Base-by-base conservation (phyloP, 2,797 vertebrate species). In the Sciaenops ocellatus region DNA sequence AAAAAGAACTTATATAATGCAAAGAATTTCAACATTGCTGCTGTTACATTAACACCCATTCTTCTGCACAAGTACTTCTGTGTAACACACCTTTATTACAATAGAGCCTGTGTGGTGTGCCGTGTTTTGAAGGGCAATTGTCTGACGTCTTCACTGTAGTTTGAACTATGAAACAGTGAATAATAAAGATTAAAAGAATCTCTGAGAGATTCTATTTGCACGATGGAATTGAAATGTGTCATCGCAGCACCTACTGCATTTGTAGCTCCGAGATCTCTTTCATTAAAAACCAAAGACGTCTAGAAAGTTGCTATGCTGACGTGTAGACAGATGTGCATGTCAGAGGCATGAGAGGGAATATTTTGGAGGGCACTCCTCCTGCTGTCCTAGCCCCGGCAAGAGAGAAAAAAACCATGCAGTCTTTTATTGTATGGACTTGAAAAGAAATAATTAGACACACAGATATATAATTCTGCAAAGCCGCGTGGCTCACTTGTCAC, bases 391-490 rank as follows among this genome's bases (percentile, higher is more conserved):
- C 85, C 76, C 74, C 76, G 48, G 71, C 67, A 85, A 86, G 71
- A 89, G 76, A 38, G 34, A 7, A 38, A 38, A 85, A 85, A 91
- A 68, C 85, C 85, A 81, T 62, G 71, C 85, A 87, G 85, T 80
- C 92, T 93, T 94, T 92, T 86, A 93, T 92, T 94, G 92, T 93
- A 89, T 89, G 69, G 78, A 90, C 87, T 92, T 93, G 89, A 95
- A 94, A 95, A 93, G 90, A 94, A 94, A 95, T 95, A 94, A 95
- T 95, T 95, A 96, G 93, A 93, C 90, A 86, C 91, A 89, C 84
- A 87, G 89, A 93, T 93, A 90, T 94, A 92, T 93, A 94, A 95
- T 93, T 94, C 87, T 83, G 86, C 84, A 87, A 79, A 87, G 89
- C 89, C 81, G 90, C 85, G 83, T 82, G 86, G 84, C 91, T 93